phyloP scores from a whole-genome alignment of 1,140 invertebrate species.

The Drosophila lacertosa region DNA sequence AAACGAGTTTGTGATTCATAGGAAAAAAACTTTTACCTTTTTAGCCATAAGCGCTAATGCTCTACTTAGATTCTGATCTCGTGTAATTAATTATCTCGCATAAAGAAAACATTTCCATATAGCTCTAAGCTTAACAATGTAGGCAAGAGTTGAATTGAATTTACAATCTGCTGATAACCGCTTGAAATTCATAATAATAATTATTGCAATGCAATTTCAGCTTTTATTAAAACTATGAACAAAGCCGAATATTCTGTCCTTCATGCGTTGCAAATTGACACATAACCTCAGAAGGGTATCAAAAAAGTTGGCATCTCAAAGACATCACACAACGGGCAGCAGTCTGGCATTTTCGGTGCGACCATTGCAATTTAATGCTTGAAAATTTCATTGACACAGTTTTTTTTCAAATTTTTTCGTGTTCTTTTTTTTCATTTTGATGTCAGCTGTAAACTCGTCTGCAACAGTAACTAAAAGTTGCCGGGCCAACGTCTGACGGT shows the following conservation, averaged over 20 bases:
- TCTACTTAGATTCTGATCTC: background rate
- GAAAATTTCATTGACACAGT: conserved; percentile 78
- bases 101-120: background rate
- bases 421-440: conserved; percentile 19
- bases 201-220: background rate
- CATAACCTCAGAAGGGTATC: conserved; percentile 10
- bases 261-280: background rate
- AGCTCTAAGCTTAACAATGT: background rate
- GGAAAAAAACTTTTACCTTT: background rate
- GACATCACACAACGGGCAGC: background rate
- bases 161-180: background rate
- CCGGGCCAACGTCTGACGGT: conserved; percentile 6
- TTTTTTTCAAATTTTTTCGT: conserved; percentile 31
- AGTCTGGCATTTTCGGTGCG: conserved; percentile 33
- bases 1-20: conserved; percentile 68
- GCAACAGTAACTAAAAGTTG: conserved; percentile 40
- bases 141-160: background rate
- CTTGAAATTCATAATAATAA: background rate
- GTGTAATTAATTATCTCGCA: background rate
- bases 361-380: conserved; percentile 66
- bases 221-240: conserved; percentile 4
- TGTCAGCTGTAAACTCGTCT: conserved; percentile 40
- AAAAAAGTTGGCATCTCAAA: conserved; percentile 10
- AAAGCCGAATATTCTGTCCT: background rate
- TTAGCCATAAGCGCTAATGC: conserved; percentile 4